A percentile compares a stretch with the other conserved stretches of the same genome.
Evolutionary conservation across 2,888 invertebrate genomes (phyloP).

Genomic region (Atethmia centrago): DNA sequence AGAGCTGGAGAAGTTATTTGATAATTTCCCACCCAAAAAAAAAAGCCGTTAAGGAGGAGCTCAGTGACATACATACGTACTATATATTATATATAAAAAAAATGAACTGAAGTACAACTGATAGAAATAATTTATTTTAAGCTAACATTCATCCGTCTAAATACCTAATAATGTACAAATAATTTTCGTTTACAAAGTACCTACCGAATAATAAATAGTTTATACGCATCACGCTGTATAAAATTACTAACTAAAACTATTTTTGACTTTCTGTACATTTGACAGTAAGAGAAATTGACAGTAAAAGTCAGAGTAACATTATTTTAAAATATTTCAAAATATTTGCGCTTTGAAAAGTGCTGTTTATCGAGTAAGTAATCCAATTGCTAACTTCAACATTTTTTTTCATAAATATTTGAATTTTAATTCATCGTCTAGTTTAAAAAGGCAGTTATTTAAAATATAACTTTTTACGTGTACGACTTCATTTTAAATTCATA

Average conservation of each 20-base stretch:
- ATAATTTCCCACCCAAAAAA: no score
- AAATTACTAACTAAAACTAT: background rate
- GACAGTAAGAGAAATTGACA: no score
- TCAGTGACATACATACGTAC: background rate
- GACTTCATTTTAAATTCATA: background rate
- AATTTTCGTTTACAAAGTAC: conserved; percentile 45
- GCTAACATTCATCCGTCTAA: conserved; percentile 22
- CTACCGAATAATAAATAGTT: conserved; percentile 35
- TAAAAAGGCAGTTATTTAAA: no score
- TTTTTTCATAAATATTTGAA: background rate
- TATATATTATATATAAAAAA: background rate
- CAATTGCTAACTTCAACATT: no score
- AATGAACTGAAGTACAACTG: conserved; percentile 9
- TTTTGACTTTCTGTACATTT: conserved; percentile 1
- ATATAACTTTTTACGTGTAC: background rate
- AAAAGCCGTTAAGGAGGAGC: background rate
- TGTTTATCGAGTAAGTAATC: background rate
- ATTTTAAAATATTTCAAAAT: background rate
- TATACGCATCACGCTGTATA: conserved; percentile 3
- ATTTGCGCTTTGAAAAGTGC: background rate
- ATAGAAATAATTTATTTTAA: conserved; percentile 52
- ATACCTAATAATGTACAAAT: conserved; percentile 30
- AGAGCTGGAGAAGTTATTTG: no score
- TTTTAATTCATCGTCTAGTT: background rate
- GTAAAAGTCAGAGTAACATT: no score